These are phyloP conservation scores for Caenorhabditis doughertyi DNA, from an alignment of 2,888 invertebrate genomes.

Conservation along the genomic window DNA sequence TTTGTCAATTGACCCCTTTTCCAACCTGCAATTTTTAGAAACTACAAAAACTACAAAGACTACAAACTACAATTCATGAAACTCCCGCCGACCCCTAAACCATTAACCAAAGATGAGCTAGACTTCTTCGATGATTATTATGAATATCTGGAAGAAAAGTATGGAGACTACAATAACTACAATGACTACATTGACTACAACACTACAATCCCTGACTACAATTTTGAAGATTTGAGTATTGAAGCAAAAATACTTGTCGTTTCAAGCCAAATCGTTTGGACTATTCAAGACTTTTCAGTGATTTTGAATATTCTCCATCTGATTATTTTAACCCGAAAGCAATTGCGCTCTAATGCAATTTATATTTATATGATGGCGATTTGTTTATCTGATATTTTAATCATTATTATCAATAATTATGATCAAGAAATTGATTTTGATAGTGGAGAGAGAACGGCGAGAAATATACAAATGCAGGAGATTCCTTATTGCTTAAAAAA, in stretches of 20 bases:
- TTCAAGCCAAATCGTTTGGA: neutral
- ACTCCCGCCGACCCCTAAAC: neutral
- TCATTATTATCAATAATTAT: neutral
- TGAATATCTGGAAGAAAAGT: neutral
- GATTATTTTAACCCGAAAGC: neutral
- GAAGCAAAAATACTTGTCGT: neutral
- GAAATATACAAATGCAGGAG: too few relatives aligned
- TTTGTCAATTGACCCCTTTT: too few relatives aligned
- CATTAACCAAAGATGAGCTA: neutral
- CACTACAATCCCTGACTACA: too few relatives aligned
- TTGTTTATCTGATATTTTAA: slow-evolving; percentile 13
- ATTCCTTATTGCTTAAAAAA: too few relatives aligned
- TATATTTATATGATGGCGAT: slow-evolving; percentile 23
- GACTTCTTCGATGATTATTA: neutral
- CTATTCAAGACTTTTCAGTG: neutral
- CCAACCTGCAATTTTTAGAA: too few relatives aligned
- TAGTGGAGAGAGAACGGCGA: neutral
- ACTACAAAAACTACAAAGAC: too few relatives aligned
- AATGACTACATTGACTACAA: too few relatives aligned
- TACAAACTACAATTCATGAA: too few relatives aligned
- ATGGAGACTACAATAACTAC: neutral
- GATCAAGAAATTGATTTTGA: neutral
- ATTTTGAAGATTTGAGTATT: neutral
- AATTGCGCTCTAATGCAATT: slow-evolving; percentile 16
- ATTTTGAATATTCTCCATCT: slow-evolving; percentile 1